Conservation (phyloP, 2,797 vertebrate species). For the Manis pentadactyla region DNA sequence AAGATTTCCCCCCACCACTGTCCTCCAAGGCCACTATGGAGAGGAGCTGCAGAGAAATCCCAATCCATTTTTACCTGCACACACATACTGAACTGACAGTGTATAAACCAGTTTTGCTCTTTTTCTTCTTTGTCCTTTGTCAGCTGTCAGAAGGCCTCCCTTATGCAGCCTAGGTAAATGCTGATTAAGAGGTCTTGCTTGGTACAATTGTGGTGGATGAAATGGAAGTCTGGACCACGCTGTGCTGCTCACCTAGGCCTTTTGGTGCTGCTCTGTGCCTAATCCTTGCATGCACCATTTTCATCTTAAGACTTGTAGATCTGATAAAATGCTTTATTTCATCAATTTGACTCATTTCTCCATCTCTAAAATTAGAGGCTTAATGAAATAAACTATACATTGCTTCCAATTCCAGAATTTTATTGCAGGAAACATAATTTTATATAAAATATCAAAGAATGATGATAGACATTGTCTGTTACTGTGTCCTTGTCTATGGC, state of each 20-base stretch:
- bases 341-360: slow-evolving; percentile 22
- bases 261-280: not conserved
- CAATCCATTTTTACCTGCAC: not conserved
- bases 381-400: not conserved
- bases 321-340: not conserved
- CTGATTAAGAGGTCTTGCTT: not conserved
- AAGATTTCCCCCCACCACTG: not conserved
- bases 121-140: not conserved
- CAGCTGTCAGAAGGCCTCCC: not conserved
- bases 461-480: not conserved
- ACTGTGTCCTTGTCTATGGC: not conserved
- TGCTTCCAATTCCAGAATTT: slow-evolving; percentile 34
- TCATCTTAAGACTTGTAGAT: not conserved
- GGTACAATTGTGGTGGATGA: not conserved
- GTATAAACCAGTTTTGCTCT: not conserved
- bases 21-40: not conserved
- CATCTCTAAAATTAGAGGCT: not conserved
- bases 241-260: not conserved
- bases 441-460: not conserved
- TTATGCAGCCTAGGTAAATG: not conserved
- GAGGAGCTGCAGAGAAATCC: not conserved
- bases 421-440: slow-evolving; percentile 12
- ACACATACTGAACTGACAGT: not conserved
- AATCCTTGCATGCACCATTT: not conserved
- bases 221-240: not conserved